Percentiles rank a stretch among this genome's conserved stretches.
Evolutionary conservation across 2,888 invertebrate species (phyloP).

Genomic region (Ametastegia equiseti): DNA sequence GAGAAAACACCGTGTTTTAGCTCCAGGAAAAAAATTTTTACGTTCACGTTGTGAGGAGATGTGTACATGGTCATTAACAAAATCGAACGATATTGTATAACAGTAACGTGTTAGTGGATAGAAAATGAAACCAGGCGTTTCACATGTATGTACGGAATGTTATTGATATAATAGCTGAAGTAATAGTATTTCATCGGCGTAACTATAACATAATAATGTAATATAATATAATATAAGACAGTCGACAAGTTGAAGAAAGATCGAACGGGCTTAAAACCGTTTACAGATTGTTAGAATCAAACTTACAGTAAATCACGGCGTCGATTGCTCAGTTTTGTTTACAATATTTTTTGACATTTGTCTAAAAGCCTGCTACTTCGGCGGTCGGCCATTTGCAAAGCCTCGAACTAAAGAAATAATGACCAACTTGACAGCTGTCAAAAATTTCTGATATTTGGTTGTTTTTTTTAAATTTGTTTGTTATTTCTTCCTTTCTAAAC

Average conservation of each 20-base stretch:
- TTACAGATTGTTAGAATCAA: neutral
- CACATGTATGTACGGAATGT: neutral
- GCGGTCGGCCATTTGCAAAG: conserved; percentile 41
- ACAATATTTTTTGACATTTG: conserved; percentile 45
- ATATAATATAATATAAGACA: neutral
- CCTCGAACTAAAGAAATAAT: conserved; percentile 5
- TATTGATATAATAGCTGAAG: neutral
- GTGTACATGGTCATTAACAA: neutral
- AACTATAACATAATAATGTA: no score
- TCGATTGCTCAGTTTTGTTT: conserved; percentile 35
- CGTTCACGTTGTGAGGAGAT: neutral
- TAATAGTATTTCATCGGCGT: neutral
- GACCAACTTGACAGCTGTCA: conserved; percentile 42
- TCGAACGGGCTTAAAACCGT: neutral
- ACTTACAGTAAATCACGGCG: conserved; percentile 21
- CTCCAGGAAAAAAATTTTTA: neutral
- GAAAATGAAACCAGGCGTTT: neutral
- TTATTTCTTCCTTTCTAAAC: no score
- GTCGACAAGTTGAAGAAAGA: neutral
- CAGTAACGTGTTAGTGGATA: neutral
- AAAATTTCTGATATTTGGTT: neutral
- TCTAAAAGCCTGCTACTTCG: conserved; percentile 19
- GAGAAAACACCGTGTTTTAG: neutral
- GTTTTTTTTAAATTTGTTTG: neutral
- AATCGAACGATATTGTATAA: neutral